These are phyloP conservation scores for Bombus impatiens DNA, from an alignment of 1,140 invertebrate genomes.

Conservation along the genomic window DNA sequence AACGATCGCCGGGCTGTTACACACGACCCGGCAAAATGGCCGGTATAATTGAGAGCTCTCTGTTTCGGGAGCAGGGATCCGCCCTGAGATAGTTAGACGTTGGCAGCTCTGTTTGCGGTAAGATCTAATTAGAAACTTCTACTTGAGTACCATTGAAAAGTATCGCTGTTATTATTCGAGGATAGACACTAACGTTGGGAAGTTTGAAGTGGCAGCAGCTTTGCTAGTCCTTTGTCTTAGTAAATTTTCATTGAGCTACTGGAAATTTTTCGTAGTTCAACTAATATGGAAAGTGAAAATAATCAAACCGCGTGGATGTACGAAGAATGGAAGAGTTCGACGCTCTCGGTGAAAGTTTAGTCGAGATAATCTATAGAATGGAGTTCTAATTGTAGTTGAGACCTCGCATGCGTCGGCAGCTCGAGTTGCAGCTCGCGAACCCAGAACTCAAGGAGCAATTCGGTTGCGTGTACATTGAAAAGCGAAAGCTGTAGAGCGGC, in stretches of 20 bases:
- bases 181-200: too few species aligned
- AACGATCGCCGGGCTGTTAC: constrained; percentile 43
- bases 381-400: constrained; percentile 10
- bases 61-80: neutral
- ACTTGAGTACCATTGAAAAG: neutral
- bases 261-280: neutral
- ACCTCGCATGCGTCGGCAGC: neutral
- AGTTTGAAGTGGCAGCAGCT: neutral
- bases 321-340: neutral
- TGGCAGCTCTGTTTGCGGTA: neutral
- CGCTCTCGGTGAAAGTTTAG: neutral
- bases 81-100: neutral
- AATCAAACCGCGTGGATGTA: neutral
- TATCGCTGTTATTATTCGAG: neutral
- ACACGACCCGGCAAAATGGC: constrained; percentile 44
- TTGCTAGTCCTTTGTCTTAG: neutral
- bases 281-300: neutral
- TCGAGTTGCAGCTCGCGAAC: neutral
- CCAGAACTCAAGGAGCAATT: neutral
- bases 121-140: neutral
- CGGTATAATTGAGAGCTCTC: constrained; percentile 32
- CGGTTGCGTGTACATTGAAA: constrained; percentile 15
- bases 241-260: neutral
- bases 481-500: constrained; percentile 1
- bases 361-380: neutral